phyloP scores from a whole-genome alignment of 2,113 vertebrate genomes.

The Colius striatus region DNA sequence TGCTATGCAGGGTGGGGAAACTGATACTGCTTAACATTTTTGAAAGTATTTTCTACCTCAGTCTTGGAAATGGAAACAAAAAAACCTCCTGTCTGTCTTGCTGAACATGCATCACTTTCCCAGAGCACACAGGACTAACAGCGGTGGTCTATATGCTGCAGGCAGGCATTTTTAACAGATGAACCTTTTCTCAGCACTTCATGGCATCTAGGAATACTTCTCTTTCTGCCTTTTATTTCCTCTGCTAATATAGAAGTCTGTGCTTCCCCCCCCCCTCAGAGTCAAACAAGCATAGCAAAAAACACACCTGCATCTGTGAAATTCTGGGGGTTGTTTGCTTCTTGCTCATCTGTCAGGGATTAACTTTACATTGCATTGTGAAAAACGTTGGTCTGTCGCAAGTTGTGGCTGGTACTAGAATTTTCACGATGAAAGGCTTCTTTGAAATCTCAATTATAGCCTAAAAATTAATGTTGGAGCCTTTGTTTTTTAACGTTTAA shows the following conservation, averaged over 20 bases:
- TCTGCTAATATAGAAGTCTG: neutral
- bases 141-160: neutral
- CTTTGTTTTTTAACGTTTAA: neutral
- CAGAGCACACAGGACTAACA: neutral
- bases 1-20: neutral
- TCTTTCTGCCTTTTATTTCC: neutral
- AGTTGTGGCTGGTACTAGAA: neutral
- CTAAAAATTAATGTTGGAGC: neutral
- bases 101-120: neutral
- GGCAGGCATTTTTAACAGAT: neutral
- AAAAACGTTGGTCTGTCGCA: neutral
- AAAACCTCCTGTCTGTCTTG: neutral
- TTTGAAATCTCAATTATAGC: neutral
- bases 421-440: neutral
- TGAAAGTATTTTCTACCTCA: neutral
- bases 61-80: neutral
- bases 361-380: neutral
- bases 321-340: neutral
- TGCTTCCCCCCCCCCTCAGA: neutral
- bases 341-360: neutral
- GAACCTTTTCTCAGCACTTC: neutral
- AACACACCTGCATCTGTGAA: accelerated
- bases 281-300: neutral
- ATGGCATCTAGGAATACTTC: neutral
- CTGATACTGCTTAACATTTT: neutral